Evolutionary conservation across 2,113 vertebrate species (phyloP).

Genomic region (Megaceryle torquata): DNA sequence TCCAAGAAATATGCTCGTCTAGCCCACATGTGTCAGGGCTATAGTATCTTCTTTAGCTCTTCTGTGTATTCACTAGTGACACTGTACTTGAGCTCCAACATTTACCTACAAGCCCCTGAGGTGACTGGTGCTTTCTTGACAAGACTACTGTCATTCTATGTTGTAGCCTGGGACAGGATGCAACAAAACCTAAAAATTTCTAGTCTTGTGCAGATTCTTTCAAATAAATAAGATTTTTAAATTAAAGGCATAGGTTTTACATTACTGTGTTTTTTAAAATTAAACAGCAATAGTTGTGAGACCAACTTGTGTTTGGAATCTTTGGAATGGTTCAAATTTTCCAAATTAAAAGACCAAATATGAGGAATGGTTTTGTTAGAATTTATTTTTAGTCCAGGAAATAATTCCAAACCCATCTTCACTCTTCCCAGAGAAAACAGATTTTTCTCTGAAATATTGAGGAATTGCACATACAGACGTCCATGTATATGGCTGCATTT

Average conservation of each 20-base stretch:
- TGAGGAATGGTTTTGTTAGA: neutral
- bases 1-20: neutral
- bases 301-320: neutral
- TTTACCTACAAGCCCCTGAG: neutral
- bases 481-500: neutral
- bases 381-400: neutral
- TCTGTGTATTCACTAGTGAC: neutral
- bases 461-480: neutral
- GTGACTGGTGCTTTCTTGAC: neutral
- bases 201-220: rapidly evolving
- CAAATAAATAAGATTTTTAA: neutral
- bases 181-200: neutral
- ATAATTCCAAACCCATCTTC: neutral
- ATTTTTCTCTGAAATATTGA: neutral
- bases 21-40: neutral
- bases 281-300: neutral
- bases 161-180: neutral
- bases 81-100: neutral
- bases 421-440: neutral
- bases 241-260: neutral
- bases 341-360: neutral
- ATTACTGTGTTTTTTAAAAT: neutral
- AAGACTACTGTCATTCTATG: neutral
- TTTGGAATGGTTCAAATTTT: neutral
- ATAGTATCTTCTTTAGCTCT: neutral